These are phyloP conservation scores for Ptychochromis oligacanthus DNA, from an alignment of 2,113 vertebrate species.

Conservation along the genomic window DNA sequence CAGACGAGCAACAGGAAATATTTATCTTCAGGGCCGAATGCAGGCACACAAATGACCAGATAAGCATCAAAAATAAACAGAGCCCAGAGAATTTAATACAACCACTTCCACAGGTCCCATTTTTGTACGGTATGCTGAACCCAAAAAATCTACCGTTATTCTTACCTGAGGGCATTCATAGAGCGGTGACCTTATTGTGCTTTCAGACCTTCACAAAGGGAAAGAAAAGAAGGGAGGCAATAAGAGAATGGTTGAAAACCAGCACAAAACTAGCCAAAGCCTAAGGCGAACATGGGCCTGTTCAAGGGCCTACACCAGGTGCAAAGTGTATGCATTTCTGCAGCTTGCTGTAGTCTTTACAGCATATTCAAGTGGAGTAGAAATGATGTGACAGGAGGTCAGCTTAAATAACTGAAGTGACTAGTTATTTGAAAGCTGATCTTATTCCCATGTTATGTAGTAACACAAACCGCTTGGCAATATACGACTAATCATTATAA, in stretches of 20 bases:
- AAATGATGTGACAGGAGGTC: neutral
- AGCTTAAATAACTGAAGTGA: neutral
- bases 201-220: constrained; percentile 21
- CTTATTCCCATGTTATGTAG: neutral
- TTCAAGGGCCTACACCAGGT: neutral
- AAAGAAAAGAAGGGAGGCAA: constrained; percentile 13
- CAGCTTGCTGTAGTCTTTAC: neutral
- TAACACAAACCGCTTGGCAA: neutral
- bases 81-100: neutral
- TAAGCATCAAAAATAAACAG: constrained; percentile 14
- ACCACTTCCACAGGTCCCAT: neutral
- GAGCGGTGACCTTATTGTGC: neutral
- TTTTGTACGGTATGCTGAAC: neutral
- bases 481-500: neutral
- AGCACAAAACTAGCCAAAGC: neutral
- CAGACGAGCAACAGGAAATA: neutral
- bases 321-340: neutral
- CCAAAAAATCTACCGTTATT: constrained; percentile 5
- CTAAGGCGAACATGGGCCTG: neutral
- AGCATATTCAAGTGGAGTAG: neutral
- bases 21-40: neutral
- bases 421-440: neutral
- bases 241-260: constrained; percentile 1
- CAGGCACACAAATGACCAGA: neutral
- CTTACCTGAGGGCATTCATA: neutral